Evolutionary conservation across 2,888 invertebrate genomes (phyloP).

Genomic region (Drosophila phalerata): DNA sequence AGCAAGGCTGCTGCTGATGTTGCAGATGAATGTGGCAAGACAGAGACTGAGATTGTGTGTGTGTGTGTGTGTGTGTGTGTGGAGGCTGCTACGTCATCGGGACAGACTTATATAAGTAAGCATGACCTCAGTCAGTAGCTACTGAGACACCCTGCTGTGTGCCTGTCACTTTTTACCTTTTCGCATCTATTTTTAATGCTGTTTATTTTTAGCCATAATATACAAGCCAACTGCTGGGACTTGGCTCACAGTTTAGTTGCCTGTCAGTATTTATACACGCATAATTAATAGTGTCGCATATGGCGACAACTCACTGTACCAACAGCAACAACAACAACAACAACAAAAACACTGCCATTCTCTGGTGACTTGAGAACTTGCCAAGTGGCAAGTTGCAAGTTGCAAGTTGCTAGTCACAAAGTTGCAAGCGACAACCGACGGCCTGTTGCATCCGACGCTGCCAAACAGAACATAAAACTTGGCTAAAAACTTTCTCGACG

Average conservation of each 20-base stretch:
- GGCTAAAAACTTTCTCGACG: constrained; percentile 28
- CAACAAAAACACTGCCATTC: not conserved
- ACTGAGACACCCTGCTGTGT: constrained; percentile 5
- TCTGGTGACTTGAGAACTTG: constrained; percentile 32
- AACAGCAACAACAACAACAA: not conserved
- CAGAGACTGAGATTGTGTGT: too few relatives aligned
- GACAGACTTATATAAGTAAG: constrained; percentile 71
- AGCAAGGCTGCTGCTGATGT: constrained; percentile 18
- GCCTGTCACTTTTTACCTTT: constrained; percentile 34
- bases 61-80: not conserved
- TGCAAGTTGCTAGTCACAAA: not conserved
- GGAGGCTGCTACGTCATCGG: constrained; percentile 23
- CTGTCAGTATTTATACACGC: constrained; percentile 4
- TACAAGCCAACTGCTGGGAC: constrained; percentile 11
- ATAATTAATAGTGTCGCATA: constrained; percentile 21
- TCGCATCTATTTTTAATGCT: constrained; percentile 46
- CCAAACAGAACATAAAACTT: constrained; percentile 24
- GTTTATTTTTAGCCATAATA: constrained; percentile 54
- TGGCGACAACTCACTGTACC: constrained; percentile 17
- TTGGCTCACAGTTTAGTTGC: not conserved
- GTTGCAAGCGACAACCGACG: not conserved
- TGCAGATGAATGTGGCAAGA: not conserved
- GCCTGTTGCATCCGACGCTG: constrained; percentile 22
- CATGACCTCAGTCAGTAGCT: constrained; percentile 64
- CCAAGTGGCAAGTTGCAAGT: constrained; percentile 19